Evolutionary conservation across 1,140 invertebrate species (phyloP).

Genomic region (Achatina immaculata): DNA sequence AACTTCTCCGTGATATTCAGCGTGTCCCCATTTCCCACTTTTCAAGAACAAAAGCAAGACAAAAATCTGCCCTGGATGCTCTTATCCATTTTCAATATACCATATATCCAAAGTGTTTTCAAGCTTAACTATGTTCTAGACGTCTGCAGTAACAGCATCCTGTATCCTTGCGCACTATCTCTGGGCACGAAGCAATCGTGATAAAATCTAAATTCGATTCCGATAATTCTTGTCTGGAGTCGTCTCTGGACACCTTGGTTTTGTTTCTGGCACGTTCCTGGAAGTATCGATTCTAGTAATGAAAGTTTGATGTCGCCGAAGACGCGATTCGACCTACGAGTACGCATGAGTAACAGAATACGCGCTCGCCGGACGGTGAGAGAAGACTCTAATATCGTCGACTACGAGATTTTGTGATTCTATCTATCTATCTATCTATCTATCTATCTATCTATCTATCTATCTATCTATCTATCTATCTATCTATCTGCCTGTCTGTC

Average conservation of each 20-base stretch:
- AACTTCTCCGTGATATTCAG: too few species aligned
- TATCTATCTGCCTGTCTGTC: background rate
- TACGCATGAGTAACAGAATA: background rate
- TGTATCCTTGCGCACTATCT: background rate
- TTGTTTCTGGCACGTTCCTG: background rate
- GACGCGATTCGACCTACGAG: background rate
- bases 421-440: too few species aligned
- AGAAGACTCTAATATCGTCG: too few species aligned
- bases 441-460: too few species aligned
- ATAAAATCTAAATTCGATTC: slow-evolving; percentile 2
- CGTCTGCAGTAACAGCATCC: background rate
- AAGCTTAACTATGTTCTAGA: too few species aligned
- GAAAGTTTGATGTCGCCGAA: background rate
- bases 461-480: too few species aligned
- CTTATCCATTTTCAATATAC: too few species aligned
- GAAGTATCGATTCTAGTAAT: slow-evolving; percentile 5
- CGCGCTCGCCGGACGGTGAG: background rate
- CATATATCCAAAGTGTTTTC: too few species aligned
- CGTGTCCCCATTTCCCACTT: too few species aligned
- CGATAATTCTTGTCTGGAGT: background rate
- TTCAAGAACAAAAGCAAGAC: too few species aligned
- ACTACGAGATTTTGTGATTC: too few species aligned
- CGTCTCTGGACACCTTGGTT: background rate
- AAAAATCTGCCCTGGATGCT: too few species aligned
- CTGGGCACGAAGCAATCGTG: slow-evolving; percentile 13